These are phyloP conservation scores for Hyles euphorbiae DNA, from an alignment of 1,140 invertebrate species.

Conservation along the genomic window DNA sequence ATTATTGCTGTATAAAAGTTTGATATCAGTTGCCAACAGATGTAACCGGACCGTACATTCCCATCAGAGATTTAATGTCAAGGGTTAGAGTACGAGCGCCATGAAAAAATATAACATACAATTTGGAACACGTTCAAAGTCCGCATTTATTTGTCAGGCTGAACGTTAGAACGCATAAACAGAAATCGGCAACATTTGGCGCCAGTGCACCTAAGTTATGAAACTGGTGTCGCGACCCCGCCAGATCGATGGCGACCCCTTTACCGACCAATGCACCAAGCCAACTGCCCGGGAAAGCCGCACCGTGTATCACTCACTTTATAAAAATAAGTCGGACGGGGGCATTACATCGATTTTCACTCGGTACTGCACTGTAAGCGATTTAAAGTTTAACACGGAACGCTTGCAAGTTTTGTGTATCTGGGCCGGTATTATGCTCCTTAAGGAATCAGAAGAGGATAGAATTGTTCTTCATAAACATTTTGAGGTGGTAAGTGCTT, in stretches of 20 bases:
- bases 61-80: too few species aligned
- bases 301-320: constrained; percentile 20
- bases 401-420: too few species aligned
- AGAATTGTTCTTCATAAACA: too few species aligned
- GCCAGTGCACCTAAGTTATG: constrained; percentile 51
- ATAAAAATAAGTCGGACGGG: constrained; percentile 21
- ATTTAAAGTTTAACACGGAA: too few species aligned
- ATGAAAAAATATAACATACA: constrained; percentile 1
- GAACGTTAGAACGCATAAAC: constrained; percentile 21
- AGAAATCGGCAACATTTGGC: constrained; percentile 38
- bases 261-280: constrained; percentile 68
- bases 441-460: too few species aligned
- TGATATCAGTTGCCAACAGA: too few species aligned
- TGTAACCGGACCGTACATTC: too few species aligned
- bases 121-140: constrained; percentile 23
- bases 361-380: too few species aligned
- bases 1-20: too few species aligned
- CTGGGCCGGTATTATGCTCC: too few species aligned
- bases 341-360: constrained; percentile 7
- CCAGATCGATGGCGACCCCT: constrained; percentile 64
- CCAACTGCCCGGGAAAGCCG: constrained; percentile 52
- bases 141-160: constrained; percentile 13
- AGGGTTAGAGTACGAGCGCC: too few species aligned
- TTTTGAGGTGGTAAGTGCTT: too few species aligned
- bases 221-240: constrained; percentile 34